Evolutionary conservation across 2,797 vertebrate genomes (phyloP).

Genomic region (Synanceia verrucosa): DNA sequence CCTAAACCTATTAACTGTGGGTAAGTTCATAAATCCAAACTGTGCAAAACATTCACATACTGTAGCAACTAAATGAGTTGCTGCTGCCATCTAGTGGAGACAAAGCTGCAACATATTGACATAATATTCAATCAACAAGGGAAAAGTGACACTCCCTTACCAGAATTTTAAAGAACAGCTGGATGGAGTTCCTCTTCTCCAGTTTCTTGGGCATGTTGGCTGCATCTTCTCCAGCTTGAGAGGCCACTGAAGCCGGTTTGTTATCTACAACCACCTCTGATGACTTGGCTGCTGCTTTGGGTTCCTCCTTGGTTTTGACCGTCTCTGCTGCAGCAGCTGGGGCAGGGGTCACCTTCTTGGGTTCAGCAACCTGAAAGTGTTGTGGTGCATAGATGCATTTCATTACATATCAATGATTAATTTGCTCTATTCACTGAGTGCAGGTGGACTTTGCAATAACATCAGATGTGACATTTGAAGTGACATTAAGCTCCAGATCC

Average conservation of each 20-base stretch:
- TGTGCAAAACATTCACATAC: not conserved
- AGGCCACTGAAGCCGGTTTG: conserved; percentile 65
- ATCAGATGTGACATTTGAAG: conserved; percentile 3
- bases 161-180: conserved; percentile 92
- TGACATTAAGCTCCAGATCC: conserved; percentile 26
- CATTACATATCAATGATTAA: not conserved
- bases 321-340: conserved; percentile 56
- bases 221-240: conserved; percentile 78
- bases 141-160: conserved; percentile 71
- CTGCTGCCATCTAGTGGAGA: conserved; percentile 79
- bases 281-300: conserved; percentile 71
- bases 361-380: conserved; percentile 66
- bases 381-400: not conserved
- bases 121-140: no score
- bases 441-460: conserved; percentile 19
- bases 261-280: conserved; percentile 66
- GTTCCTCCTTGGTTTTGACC: conserved; percentile 78
- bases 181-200: conserved; percentile 94
- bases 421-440: not conserved
- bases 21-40: not conserved
- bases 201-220: conserved; percentile 77
- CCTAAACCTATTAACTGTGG: not conserved
- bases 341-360: conserved; percentile 71
- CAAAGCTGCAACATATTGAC: not conserved
- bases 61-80: not conserved